These are phyloP conservation scores for Xylota segnis DNA, from an alignment of 2,888 invertebrate genomes.

Conservation along the genomic window DNA sequence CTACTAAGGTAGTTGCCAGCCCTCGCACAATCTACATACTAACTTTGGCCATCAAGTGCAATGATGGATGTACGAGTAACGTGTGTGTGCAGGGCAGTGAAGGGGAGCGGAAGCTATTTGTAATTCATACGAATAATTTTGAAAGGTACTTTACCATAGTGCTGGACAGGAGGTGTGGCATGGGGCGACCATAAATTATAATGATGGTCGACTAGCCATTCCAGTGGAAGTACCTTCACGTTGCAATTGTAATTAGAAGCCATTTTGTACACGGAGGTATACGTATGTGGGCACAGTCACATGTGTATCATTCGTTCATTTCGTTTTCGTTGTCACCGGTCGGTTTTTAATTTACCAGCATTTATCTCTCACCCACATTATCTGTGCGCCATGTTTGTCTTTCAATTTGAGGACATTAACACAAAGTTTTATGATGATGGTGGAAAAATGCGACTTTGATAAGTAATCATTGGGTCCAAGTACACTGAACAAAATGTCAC, in stretches of 20 bases:
- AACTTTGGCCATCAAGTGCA: slow-evolving; percentile 58
- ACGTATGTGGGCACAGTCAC: not conserved
- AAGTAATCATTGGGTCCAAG: slow-evolving; percentile 2
- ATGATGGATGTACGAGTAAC: slow-evolving; percentile 46
- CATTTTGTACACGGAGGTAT: slow-evolving; percentile 64
- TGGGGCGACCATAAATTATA: slow-evolving; percentile 63
- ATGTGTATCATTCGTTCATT: slow-evolving; percentile 27
- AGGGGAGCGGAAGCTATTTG: slow-evolving; percentile 65
- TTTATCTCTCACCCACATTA: slow-evolving; percentile 67
- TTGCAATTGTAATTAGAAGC: slow-evolving; percentile 69
- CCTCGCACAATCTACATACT: slow-evolving; percentile 45
- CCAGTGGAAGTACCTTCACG: slow-evolving; percentile 27
- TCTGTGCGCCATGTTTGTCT: slow-evolving; percentile 50
- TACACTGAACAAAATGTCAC: slow-evolving; percentile 8
- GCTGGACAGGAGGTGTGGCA: slow-evolving; percentile 63
- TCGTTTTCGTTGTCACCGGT: slow-evolving; percentile 36
- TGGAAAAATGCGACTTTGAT: not conserved
- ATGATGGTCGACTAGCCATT: slow-evolving; percentile 52
- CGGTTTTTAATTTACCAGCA: slow-evolving; percentile 49
- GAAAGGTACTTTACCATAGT: slow-evolving; percentile 65
- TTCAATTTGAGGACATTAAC: slow-evolving; percentile 66
- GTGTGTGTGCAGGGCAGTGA: slow-evolving; percentile 15
- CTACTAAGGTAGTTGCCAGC: slow-evolving; percentile 61
- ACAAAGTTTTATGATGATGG: slow-evolving; percentile 46
- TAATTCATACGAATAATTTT: slow-evolving; percentile 70